These are phyloP conservation scores for Heteronetta atricapilla DNA, from an alignment of 2,113 vertebrate genomes.

Conservation along the genomic window DNA sequence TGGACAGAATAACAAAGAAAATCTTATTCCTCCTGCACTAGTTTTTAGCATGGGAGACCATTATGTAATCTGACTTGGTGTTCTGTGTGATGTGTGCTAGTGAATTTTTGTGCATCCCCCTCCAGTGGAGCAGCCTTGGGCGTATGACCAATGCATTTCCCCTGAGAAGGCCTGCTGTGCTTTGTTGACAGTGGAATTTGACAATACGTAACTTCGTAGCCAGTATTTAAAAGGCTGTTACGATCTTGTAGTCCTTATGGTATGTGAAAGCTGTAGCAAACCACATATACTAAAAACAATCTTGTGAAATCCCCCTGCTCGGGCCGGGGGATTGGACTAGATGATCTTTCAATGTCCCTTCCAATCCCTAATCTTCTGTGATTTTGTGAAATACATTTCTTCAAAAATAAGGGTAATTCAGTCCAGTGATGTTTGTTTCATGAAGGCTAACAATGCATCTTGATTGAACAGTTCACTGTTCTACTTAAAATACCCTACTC, in stretches of 20 bases:
- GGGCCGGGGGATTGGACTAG: too few relatives aligned
- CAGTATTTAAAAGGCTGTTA: fast-evolving
- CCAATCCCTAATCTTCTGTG: too few relatives aligned
- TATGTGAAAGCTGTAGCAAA: neutral
- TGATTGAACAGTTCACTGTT: neutral
- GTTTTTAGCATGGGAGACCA: neutral
- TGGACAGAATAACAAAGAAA: neutral
- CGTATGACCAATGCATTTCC: fast-evolving
- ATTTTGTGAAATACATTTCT: fast-evolving
- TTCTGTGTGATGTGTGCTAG: fast-evolving
- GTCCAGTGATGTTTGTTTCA: neutral
- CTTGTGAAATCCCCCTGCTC: neutral
- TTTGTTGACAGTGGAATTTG: too few relatives aligned
- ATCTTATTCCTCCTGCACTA: fast-evolving
- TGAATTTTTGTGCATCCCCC: fast-evolving
- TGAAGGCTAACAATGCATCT: neutral
- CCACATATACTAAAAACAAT: fast-evolving
- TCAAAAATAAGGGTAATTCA: neutral
- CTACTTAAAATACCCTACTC: neutral
- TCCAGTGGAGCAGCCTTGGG: neutral
- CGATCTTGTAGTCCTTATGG: fast-evolving
- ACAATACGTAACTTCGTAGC: fast-evolving
- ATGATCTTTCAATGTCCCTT: too few relatives aligned
- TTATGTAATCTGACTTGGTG: too few relatives aligned
- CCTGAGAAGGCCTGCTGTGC: neutral